These are phyloP conservation scores for Myiozetetes cayanensis DNA, from an alignment of 2,113 vertebrate genomes.

Conservation along the genomic window DNA sequence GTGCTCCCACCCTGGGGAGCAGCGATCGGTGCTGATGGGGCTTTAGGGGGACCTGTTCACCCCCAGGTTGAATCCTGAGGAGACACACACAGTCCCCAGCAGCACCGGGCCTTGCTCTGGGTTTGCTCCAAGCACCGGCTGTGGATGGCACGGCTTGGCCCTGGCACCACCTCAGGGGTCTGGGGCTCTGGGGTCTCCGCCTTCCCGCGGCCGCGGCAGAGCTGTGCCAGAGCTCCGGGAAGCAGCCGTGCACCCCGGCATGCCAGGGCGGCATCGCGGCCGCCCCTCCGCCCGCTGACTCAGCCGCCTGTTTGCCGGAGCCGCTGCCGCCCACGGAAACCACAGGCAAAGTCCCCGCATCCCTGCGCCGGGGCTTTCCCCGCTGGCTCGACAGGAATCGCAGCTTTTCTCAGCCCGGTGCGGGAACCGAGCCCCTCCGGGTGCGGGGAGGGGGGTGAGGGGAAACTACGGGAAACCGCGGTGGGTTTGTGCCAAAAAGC, in stretches of 20 bases:
- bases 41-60: background rate
- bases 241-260: background rate
- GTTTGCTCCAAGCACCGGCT: background rate
- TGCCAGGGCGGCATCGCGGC: background rate
- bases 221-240: background rate
- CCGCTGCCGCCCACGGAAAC: slow-evolving; percentile 21
- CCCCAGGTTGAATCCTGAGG: background rate
- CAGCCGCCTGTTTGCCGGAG: slow-evolving; percentile 6
- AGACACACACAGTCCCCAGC: accelerated
- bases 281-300: slow-evolving; percentile 11
- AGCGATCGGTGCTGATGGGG: accelerated
- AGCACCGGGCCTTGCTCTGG: background rate
- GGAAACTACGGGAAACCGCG: accelerated
- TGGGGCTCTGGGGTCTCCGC: background rate
- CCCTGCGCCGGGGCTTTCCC: background rate
- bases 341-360: slow-evolving; percentile 24
- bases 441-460: background rate
- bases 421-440: background rate
- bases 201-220: accelerated
- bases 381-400: background rate
- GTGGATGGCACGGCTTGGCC: accelerated
- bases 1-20: accelerated
- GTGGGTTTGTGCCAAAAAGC: accelerated
- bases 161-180: background rate
- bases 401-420: background rate